Base-by-base conservation (phyloP, 2,888 invertebrate genomes). In the Melanargia galathea region DNA sequence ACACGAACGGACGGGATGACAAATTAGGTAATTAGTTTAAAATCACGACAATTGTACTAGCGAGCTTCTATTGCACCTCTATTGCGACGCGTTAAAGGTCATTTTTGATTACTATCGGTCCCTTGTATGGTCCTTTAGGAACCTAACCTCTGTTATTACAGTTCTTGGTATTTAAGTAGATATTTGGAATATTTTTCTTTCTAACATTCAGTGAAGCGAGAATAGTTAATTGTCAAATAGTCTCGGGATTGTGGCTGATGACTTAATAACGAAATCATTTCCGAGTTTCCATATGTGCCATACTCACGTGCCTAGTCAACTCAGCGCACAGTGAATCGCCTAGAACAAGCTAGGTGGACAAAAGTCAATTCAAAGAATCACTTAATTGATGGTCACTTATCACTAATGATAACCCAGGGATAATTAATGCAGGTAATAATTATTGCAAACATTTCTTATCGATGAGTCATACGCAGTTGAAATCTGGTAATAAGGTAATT, bases 21-120 rank as follows among this genome's bases (percentile, higher is more conserved):
- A 83, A 85, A 86, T 86, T 82, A 68, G 78, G 75, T 81, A 82
- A 84, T 84, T 84, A 83, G 74, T 76, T 75, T 72, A 69, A 75
- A 75, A 79, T 79, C 81, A 81, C 79, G 79, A 79, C 74, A 71
- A 24, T 46, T 73, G 66, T 60, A 65, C 68, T 66, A 67, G 63
- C 62, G 63, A 61, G 70, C 56, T 61, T 70, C 40, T 70, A 69
- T 71, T 62, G 64, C 66, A 65, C 62, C 71, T 69, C 71, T 70
- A 71, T 70, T 72, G 64, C 70, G 52, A 67, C 65, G 69, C 52
- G 11, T 18, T 69, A 69, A 71, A 70, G 70, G 67, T 64, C 62
- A 69, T 56, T 67, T 66, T 71, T 48, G 66, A 60, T 62, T 66
- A 68, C 40, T 22, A 30, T 52, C 55, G 45, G 54, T 40, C 33